These are phyloP conservation scores for Prionace glauca DNA, from an alignment of 2,797 vertebrate species.

Conservation along the genomic window DNA sequence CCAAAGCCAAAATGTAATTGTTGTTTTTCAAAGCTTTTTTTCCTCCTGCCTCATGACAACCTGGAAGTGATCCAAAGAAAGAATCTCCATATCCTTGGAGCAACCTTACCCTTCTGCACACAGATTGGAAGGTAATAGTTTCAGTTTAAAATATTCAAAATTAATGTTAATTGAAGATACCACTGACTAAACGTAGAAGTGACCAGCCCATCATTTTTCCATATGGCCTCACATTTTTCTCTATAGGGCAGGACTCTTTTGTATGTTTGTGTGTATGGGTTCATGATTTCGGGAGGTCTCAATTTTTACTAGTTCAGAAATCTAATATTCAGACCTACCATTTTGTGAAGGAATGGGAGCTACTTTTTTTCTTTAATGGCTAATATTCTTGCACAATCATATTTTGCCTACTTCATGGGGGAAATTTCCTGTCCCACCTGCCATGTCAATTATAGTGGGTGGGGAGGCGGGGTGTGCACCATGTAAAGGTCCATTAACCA, in stretches of 20 bases:
- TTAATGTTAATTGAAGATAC: neutral
- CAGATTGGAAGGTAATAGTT: neutral
- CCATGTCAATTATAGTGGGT: too few species aligned
- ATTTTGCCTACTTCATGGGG: neutral
- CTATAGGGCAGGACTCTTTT: neutral
- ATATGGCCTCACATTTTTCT: neutral
- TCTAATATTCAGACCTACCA: neutral
- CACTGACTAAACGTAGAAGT: neutral
- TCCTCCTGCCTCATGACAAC: neutral
- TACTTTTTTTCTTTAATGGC: neutral
- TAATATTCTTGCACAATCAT: neutral
- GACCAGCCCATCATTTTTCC: neutral
- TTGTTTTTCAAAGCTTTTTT: neutral
- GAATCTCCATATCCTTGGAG: neutral
- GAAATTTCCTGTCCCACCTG: too few species aligned
- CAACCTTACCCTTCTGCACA: neutral
- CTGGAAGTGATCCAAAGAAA: neutral
- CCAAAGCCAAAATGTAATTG: neutral
- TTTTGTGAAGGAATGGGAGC: neutral
- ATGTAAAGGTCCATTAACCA: too few species aligned
- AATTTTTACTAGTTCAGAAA: neutral
- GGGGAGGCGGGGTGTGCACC: too few species aligned
- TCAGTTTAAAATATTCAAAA: neutral
- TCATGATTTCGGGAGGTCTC: neutral
- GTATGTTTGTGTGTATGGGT: neutral